Percentiles rank a stretch among this genome's conserved stretches.
phyloP scores from a whole-genome alignment of 2,888 invertebrate genomes.

The Patella caerulea region DNA sequence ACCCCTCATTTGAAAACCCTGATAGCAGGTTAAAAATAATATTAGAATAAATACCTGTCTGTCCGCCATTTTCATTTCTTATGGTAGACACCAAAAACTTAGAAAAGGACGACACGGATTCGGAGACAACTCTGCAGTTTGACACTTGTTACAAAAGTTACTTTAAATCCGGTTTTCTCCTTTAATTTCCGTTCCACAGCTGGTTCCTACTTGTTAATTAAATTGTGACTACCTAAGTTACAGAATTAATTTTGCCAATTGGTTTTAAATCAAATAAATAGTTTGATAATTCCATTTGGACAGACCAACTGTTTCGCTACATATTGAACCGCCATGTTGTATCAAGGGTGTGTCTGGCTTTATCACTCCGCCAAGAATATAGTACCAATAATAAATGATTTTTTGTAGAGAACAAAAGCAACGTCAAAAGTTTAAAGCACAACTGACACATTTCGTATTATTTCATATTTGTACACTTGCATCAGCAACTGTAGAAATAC shows the following conservation, averaged over 20 bases:
- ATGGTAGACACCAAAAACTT: no score
- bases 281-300: neutral
- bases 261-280: neutral
- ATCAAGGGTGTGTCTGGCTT: constrained; percentile 55
- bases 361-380: neutral
- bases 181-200: neutral
- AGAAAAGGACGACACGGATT: no score
- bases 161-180: neutral
- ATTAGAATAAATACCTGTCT: no score
- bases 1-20: no score
- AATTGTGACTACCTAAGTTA: neutral
- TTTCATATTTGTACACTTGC: no score
- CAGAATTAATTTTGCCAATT: neutral
- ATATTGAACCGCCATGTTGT: constrained; percentile 55
- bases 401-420: neutral
- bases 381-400: neutral
- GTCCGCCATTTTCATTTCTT: no score
- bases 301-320: neutral
- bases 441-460: no score
- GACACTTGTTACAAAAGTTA: constrained; percentile 6
- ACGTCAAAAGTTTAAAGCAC: neutral
- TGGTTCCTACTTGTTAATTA: neutral
- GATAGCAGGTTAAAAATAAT: no score
- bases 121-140: neutral
- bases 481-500: no score